Percentiles rank a stretch among this genome's conserved stretches.
These are phyloP conservation scores for Dromius quadrimaculatus DNA, from an alignment of 2,888 invertebrate genomes.

Conservation along the genomic window DNA sequence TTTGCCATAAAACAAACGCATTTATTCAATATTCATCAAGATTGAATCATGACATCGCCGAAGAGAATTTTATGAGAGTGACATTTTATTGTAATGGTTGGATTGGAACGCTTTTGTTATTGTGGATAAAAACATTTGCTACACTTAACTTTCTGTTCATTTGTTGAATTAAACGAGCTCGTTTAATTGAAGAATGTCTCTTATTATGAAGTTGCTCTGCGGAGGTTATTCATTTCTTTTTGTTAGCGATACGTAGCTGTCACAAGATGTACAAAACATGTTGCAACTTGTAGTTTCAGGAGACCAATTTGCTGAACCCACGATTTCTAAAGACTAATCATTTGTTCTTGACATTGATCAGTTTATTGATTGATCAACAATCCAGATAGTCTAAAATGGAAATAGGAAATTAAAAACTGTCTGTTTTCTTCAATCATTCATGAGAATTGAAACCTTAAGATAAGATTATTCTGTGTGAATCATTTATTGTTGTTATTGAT, in stretches of 20 bases:
- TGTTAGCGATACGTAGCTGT: slow-evolving; percentile 33
- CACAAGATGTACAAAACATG: slow-evolving; percentile 44
- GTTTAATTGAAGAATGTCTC: slow-evolving; percentile 44
- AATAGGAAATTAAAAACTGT: no score
- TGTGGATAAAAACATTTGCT: slow-evolving; percentile 5
- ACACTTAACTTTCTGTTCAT: slow-evolving; percentile 37
- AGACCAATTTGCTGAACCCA: no score
- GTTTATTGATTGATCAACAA: no score
- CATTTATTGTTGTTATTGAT: no score
- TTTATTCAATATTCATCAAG: background rate
- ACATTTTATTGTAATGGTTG: slow-evolving; percentile 12
- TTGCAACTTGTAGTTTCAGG: no score
- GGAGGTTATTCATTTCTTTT: slow-evolving; percentile 42
- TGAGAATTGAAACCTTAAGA: no score
- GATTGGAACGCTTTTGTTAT: slow-evolving; percentile 20
- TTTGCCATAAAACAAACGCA: slow-evolving; percentile 25
- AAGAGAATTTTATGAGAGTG: background rate
- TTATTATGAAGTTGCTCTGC: slow-evolving; percentile 21
- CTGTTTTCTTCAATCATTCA: no score
- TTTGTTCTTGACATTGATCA: no score
- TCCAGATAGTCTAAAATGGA: no score
- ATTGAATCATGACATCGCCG: background rate
- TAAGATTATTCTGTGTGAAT: no score
- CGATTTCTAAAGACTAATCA: no score
- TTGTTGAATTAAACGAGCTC: slow-evolving; percentile 40